A percentile compares a stretch with the other conserved stretches of the same genome.
Conservation (phyloP, 2,113 vertebrate genomes). For the Otolemur garnettii region DNA sequence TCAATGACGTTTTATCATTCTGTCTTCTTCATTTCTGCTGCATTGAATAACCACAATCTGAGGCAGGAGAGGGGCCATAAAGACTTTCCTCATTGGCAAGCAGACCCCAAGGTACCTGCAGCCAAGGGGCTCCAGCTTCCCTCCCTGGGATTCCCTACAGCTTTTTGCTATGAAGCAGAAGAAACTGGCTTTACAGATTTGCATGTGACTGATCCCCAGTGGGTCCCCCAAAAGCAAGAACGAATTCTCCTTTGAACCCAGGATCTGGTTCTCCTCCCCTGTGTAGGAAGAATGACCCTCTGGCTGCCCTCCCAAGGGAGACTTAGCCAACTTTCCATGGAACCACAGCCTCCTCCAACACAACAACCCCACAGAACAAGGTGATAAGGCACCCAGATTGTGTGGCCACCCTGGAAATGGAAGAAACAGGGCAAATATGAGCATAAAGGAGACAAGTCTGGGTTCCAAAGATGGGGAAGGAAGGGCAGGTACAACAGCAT, state of each 20-base stretch:
- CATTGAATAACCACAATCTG: background rate
- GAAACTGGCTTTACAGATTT: background rate
- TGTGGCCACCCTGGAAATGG: background rate
- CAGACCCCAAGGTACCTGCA: background rate
- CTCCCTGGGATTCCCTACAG: too few species aligned
- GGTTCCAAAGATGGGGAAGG: conserved; percentile 1
- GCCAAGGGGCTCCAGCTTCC: background rate
- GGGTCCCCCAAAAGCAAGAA: background rate
- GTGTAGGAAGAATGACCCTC: fast-evolving
- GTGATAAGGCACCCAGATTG: background rate
- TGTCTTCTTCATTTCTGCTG: background rate
- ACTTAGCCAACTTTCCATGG: background rate
- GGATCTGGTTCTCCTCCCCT: background rate
- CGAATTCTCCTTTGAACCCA: background rate
- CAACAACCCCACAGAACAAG: background rate
- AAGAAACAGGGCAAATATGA: background rate
- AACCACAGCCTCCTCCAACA: background rate
- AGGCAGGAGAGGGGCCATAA: background rate
- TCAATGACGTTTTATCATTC: background rate
- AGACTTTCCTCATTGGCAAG: background rate
- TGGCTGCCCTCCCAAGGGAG: background rate
- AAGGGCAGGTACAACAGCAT: background rate
- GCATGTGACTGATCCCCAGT: background rate
- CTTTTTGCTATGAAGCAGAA: background rate
- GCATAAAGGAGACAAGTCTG: background rate